phyloP scores from a whole-genome alignment of 2,888 invertebrate genomes.

The Herminia tarsipennalis region DNA sequence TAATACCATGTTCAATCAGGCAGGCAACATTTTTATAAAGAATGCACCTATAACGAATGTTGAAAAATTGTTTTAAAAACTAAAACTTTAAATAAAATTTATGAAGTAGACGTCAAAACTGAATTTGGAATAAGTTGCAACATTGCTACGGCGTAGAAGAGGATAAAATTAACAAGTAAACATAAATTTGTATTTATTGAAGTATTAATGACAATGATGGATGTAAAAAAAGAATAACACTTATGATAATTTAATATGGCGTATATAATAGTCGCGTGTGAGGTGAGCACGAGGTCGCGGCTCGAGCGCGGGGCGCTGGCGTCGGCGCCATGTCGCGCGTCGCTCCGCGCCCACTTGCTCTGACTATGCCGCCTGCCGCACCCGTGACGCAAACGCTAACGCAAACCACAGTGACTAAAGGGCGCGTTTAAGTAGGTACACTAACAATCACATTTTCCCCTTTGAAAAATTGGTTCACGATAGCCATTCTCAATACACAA shows the following conservation, averaged over 20 bases:
- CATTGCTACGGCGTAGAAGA: conserved; percentile 1
- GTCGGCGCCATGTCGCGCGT: conserved; percentile 16
- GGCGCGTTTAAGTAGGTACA: conserved; percentile 22
- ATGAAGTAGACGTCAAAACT: neutral
- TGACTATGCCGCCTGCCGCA: conserved; percentile 26
- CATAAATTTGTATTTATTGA: too few species aligned
- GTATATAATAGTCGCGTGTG: conserved; percentile 51
- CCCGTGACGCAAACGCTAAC: conserved; percentile 69
- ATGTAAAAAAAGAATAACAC: conserved; percentile 8
- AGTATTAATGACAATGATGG: conserved; percentile 19
- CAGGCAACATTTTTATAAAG: conserved; percentile 41
- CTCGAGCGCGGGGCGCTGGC: conserved; percentile 33
- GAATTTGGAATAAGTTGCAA: too few species aligned
- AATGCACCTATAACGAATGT: conserved; percentile 40
- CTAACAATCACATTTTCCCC: neutral
- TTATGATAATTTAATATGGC: conserved; percentile 17
- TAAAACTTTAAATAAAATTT: conserved; percentile 10
- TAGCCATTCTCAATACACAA: conserved; percentile 3
- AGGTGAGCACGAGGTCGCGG: conserved; percentile 60
- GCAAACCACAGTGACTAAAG: conserved; percentile 48
- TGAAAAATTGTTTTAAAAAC: conserved; percentile 46
- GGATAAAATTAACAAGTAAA: too few species aligned
- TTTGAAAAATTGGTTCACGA: neutral
- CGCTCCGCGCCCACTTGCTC: conserved; percentile 22
- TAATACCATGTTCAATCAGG: conserved; percentile 43